Evolutionary conservation across 2,113 vertebrate genomes (phyloP).

Genomic region (Castor canadensis): DNA sequence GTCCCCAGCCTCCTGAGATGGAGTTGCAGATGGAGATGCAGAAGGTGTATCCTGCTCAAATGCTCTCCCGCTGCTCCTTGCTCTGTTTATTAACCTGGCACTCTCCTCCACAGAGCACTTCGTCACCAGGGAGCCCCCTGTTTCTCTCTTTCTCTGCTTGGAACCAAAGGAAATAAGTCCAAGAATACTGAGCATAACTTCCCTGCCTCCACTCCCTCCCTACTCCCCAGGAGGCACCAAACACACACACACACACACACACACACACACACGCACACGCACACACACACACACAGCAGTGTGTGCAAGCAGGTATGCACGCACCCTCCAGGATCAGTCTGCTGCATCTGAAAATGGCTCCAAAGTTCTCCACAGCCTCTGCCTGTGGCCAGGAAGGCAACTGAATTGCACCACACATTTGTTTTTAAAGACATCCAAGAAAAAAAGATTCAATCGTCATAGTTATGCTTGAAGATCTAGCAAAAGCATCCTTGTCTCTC

Average conservation of each 20-base stretch:
- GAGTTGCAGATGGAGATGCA: background rate
- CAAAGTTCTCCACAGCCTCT: background rate
- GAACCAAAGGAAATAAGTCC: background rate
- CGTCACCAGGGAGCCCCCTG: background rate
- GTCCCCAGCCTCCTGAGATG: conserved; percentile 27
- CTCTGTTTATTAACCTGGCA: conserved; percentile 39
- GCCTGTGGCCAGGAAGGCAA: background rate
- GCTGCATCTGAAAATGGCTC: background rate
- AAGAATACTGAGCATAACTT: background rate
- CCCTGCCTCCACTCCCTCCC: background rate
- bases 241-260: background rate
- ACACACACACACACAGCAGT: background rate
- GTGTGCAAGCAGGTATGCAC: background rate
- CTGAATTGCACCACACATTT: background rate
- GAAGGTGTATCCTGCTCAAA: conserved; percentile 12
- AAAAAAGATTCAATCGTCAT: background rate
- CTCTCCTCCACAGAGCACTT: background rate
- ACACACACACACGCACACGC: too few species aligned
- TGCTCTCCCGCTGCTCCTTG: background rate
- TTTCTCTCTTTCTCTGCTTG: conserved; percentile 28
- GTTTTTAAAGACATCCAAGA: background rate
- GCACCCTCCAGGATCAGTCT: background rate
- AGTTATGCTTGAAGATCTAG: background rate
- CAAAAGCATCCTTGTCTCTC: background rate
- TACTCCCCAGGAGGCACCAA: background rate